Conservation (phyloP, 2,797 vertebrate species). For the Halcyon badia region DNA sequence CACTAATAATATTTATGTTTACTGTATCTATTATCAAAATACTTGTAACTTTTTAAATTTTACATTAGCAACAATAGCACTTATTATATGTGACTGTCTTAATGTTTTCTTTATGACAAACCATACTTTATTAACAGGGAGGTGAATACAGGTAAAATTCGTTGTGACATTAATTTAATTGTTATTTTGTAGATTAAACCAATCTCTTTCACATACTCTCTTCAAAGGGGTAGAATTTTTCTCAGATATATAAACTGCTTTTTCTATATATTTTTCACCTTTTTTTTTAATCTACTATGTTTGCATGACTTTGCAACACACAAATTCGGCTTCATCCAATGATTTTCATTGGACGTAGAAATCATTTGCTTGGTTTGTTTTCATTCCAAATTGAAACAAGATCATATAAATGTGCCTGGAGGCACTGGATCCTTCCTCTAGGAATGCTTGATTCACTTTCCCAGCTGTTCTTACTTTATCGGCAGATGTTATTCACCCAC, state of each 20-base stretch:
- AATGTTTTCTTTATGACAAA: neutral
- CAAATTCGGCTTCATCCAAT: neutral
- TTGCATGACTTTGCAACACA: neutral
- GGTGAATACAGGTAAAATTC: neutral
- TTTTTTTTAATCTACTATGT: neutral
- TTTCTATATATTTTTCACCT: neutral
- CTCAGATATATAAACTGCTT: neutral
- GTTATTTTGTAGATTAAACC: neutral
- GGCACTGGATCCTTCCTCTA: neutral
- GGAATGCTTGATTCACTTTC: neutral
- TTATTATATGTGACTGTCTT: neutral
- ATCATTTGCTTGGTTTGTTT: neutral
- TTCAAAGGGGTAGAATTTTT: neutral
- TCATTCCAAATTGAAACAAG: neutral
- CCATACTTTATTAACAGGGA: neutral
- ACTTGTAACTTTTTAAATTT: neutral
- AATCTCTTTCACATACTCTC: neutral
- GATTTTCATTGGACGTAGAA: neutral
- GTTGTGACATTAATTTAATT: neutral
- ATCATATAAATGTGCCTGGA: neutral
- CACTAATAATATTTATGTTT: neutral
- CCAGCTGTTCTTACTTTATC: neutral
- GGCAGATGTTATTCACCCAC: neutral
- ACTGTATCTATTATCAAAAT: neutral
- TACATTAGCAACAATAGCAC: neutral